Conservation (phyloP, 2,113 vertebrate genomes). For the Ardeotis arabs region DNA sequence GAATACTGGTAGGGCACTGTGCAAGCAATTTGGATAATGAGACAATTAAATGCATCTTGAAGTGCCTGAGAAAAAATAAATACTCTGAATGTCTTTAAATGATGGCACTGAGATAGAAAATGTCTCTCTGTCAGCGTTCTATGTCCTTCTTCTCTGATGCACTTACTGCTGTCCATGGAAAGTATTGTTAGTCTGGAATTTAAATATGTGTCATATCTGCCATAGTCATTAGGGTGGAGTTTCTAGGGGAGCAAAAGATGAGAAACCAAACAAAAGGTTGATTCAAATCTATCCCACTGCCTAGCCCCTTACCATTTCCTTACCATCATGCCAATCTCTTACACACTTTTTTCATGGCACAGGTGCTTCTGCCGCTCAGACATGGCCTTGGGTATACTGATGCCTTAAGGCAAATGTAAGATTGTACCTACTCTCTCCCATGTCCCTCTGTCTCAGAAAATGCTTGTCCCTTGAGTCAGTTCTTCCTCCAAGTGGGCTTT, state of each 20-base stretch:
- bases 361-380: not conserved
- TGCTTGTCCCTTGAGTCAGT: not conserved
- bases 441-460: not conserved
- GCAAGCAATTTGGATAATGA: not conserved
- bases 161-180: not conserved
- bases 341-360: not conserved
- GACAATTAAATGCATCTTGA: not conserved
- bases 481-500: not conserved
- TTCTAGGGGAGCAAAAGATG: not conserved
- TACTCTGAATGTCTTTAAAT: not conserved
- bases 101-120: not conserved
- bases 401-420: not conserved
- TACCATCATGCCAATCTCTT: not conserved
- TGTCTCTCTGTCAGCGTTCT: not conserved
- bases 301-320: not conserved
- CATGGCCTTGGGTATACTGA: not conserved
- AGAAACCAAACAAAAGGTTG: not conserved
- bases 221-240: not conserved
- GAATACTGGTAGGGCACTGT: not conserved
- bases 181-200: not conserved
- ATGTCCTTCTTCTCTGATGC: not conserved
- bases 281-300: not conserved
- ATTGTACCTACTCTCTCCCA: not conserved
- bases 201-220: not conserved
- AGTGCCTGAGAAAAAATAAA: fast-evolving